Percentiles rank a stretch among this genome's conserved stretches.
Evolutionary conservation across 2,888 invertebrate genomes (phyloP).

Genomic region (Alviniconcha strummeri): DNA sequence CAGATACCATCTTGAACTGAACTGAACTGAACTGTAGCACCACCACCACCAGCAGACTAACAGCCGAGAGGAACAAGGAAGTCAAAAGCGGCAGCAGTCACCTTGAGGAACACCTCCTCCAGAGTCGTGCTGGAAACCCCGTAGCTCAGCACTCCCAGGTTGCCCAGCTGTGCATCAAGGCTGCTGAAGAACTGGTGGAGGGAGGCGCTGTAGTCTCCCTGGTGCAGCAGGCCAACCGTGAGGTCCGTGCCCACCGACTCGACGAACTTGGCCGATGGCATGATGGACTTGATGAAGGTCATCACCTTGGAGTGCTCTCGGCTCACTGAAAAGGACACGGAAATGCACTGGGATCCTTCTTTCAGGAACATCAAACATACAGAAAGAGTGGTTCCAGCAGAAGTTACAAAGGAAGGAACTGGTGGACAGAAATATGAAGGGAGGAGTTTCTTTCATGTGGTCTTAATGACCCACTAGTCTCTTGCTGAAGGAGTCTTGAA

Average conservation of each 20-base stretch:
- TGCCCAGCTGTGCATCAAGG: conserved; percentile 71
- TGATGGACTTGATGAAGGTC: conserved; percentile 66
- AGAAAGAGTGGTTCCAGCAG: too few species aligned
- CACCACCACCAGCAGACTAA: too few species aligned
- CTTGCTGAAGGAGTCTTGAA: too few species aligned
- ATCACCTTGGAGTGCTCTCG: conserved; percentile 31
- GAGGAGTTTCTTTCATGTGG: too few species aligned
- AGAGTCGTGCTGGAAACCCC: conserved; percentile 78
- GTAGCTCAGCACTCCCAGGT: conserved; percentile 74
- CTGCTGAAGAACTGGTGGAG: conserved; percentile 66
- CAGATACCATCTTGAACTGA: too few species aligned
- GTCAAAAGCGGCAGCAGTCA: conserved; percentile 15
- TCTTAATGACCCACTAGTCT: too few species aligned
- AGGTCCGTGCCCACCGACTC: conserved; percentile 76
- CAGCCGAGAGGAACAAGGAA: too few species aligned
- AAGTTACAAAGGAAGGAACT: too few species aligned
- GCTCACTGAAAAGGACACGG: background rate
- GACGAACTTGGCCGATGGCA: conserved; percentile 72
- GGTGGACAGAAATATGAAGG: too few species aligned
- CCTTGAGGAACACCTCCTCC: conserved; percentile 75
- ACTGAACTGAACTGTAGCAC: too few species aligned
- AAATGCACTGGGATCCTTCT: background rate
- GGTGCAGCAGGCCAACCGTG: conserved; percentile 70
- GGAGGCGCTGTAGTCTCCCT: conserved; percentile 47
- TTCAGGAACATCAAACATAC: too few species aligned